Evolutionary conservation across 1,140 invertebrate genomes (phyloP), one percentile per base, ranked within the genome.

Genomic region (Spodoptera litura): DNA sequence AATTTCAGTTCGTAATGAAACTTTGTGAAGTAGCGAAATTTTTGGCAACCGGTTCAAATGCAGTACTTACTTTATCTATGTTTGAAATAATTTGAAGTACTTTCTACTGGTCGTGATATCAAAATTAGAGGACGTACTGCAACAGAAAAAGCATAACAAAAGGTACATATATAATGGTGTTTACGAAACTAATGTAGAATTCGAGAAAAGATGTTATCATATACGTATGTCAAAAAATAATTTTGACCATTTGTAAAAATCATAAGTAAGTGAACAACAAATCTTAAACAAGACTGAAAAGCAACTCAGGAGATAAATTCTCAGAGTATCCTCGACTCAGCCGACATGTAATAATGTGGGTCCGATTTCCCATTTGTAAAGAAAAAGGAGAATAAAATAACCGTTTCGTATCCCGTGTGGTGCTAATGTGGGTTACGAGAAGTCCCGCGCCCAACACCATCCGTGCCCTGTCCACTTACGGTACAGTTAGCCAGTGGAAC

Each of bases 361-460:
- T 83, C 78, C 80, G 80, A 83, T 83, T 81, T 83, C 82, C 80
- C 80, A 85, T 85, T 83, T 85, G 82, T 83, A 81, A 85, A 83
- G 82, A 83, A 85, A 85, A 82, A 71, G 75, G 78, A 62, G 81
- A 82, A 83, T 79, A 83, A 82, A 83, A 81, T 61, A 82, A 77
- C 52, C 74, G 66, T 71, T 78, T 70, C 73, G 81, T 78, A 78
- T 61, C 66, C 75, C 80, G 77, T 80, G 64, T 12, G 58, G 79
- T 80, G 77, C 76, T 83, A 85, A 85, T 83, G 82, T 81, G 55
- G 76, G 77, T 75, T 79, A 66, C 15, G 82, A 61, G 56, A 52
- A 70, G 12, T 75, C 31, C 4, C 49, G 53, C 56, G 27, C 8
- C 9, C 13, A 12, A 35, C 5, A 11, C 56, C 15, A 51, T 31